A percentile compares a stretch with the other conserved stretches of the same genome.
Evolutionary conservation across 2,888 invertebrate species (phyloP).

Genomic region (Crioceris asparagi): DNA sequence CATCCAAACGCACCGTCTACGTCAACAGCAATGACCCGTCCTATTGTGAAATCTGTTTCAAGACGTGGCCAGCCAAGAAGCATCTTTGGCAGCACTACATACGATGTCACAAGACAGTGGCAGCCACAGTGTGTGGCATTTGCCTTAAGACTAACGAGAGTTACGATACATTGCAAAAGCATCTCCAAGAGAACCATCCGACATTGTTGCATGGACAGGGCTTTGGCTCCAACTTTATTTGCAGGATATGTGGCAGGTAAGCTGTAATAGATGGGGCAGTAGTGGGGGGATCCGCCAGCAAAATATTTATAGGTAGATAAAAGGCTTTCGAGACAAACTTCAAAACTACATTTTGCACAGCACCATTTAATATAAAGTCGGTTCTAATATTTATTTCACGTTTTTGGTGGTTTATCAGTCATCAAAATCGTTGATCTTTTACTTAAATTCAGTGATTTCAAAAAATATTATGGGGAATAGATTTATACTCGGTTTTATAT

Average conservation of each 20-base stretch:
- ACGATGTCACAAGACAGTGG: conserved; percentile 45
- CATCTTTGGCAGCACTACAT: conserved; percentile 50
- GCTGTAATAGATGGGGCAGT: too few relatives aligned
- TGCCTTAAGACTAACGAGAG: conserved; percentile 45
- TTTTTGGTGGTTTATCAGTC: too few relatives aligned
- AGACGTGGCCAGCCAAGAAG: conserved; percentile 50
- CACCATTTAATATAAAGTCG: too few relatives aligned
- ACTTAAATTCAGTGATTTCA: too few relatives aligned
- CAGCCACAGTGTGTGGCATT: conserved; percentile 49
- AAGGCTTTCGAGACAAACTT: too few relatives aligned
- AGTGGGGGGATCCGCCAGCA: too few relatives aligned
- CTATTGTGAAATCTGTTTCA: conserved; percentile 46
- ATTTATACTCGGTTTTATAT: too few relatives aligned
- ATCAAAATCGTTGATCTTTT: too few relatives aligned
- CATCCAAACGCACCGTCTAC: conserved; percentile 42
- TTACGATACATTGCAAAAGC: conserved; percentile 38
- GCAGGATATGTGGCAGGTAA: conserved; percentile 41
- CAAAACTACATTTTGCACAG: too few relatives aligned
- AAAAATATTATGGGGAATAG: too few relatives aligned
- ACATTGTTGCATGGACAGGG: conserved; percentile 39
- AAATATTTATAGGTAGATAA: too few relatives aligned
- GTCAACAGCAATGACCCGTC: conserved; percentile 41
- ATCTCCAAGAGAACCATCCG: conserved; percentile 38
- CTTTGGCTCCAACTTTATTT: conserved; percentile 48
- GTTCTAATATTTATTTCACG: too few relatives aligned